Conservation (phyloP, 2,797 vertebrate genomes). For the Bryconaethiops microstoma region DNA sequence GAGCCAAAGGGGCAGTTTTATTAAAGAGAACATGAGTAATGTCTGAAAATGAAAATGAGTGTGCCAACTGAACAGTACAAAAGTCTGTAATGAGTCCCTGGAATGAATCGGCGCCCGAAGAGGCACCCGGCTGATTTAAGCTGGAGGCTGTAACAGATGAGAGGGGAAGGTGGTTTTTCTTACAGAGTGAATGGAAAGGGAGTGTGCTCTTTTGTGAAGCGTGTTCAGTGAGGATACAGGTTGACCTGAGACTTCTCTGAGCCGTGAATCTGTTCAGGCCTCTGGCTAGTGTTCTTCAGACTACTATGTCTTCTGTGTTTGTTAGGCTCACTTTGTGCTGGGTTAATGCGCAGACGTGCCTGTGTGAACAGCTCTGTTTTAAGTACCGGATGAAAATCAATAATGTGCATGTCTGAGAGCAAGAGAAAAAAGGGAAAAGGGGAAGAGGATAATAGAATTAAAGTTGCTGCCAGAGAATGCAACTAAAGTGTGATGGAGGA, state of each 20-base stretch:
- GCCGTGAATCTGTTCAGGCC: not conserved
- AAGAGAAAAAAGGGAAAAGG: not conserved
- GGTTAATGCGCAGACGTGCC: not conserved
- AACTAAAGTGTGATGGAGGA: not conserved
- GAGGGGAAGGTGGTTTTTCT: conserved; percentile 11
- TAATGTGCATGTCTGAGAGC: not conserved
- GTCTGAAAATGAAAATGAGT: conserved; percentile 49
- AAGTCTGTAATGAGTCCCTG: conserved; percentile 39
- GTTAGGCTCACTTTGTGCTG: not conserved
- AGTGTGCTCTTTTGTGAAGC: not conserved
- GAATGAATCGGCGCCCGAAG: conserved; percentile 30
- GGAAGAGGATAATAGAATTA: conserved; percentile 12
- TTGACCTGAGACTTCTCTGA: not conserved
- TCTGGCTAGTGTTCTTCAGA: not conserved
- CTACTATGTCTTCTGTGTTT: not conserved
- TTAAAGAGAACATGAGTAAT: conserved; percentile 51
- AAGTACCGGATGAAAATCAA: not conserved
- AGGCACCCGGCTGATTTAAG: conserved; percentile 25
- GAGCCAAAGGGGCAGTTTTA: conserved; percentile 44
- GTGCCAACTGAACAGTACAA: conserved; percentile 40
- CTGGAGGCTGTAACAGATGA: conserved; percentile 20
- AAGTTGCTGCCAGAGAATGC: not conserved
- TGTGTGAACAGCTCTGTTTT: not conserved
- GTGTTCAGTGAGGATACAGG: conserved; percentile 8
- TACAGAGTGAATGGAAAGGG: conserved; percentile 4